Base-by-base conservation (phyloP, 2,888 invertebrate species). In the Cerastoderma edule region DNA sequence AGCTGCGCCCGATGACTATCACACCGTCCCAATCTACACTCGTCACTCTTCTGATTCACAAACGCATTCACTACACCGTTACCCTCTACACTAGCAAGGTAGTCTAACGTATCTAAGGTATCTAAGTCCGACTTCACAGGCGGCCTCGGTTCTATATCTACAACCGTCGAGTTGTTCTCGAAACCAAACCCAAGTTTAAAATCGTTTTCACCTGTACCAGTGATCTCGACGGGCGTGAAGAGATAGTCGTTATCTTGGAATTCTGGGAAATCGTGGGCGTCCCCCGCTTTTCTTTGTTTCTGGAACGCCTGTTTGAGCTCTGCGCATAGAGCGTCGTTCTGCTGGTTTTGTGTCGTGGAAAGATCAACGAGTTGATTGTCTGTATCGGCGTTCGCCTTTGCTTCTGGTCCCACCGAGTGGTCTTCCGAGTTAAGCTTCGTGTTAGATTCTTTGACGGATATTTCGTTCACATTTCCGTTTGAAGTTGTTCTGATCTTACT, bases 211-310 rank as follows among this genome's bases (percentile, higher is more conserved):
- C 73, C 76, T 76, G 70, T 33, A 30, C 64, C 71, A n/a, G 72
- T 19, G 5, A 73, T 46, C 39, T 80, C 80, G 22, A 80, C 76
- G n/a, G 80, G 80, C 8, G 80, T 80, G 30, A 80, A 74, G 33
- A 68, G n/a, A 32, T 66, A 71, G 24, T 69, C 75, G 28, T 64
- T 67, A 10, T 69, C 69, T 5, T 60, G 48, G 10, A 54, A 54
- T 44, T 75, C 72, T 22, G 46, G 33, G 22, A 75, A 68, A 1
- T 72, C 60, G 16, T 57, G 64, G 27, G 28, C n/a, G n/a, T 76
- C 67, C 13, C 22, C 57, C 22, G 30, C 22, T 56, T 46, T 64
- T 35, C 35, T 44, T 30, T 50, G 50, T 39, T 54, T 54, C 27
- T 53, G 24, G 27, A 54, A 54, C 19, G 54, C 35, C 30, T 60